These are phyloP conservation scores for Holocentrus rufus DNA, from an alignment of 2,797 vertebrate species.

Conservation along the genomic window DNA sequence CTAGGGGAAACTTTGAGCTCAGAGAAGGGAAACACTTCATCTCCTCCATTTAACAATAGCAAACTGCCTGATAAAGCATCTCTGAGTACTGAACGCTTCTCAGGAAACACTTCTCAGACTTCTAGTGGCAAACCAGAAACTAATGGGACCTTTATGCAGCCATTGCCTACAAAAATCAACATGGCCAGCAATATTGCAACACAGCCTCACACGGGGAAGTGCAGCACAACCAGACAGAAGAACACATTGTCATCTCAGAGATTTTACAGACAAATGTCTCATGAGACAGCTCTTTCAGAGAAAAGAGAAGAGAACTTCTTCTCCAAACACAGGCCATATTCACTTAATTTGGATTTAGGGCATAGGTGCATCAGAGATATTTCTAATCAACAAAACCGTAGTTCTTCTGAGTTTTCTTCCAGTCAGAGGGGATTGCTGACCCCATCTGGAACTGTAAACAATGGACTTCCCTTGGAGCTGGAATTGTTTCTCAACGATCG, in stretches of 20 bases:
- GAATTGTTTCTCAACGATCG: slow-evolving; percentile 81
- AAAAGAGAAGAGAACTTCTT: slow-evolving; percentile 71
- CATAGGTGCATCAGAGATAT: slow-evolving; percentile 81
- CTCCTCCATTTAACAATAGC: slow-evolving; percentile 24
- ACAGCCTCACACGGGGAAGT: slow-evolving; percentile 65
- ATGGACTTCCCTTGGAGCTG: slow-evolving; percentile 74
- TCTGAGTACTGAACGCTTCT: slow-evolving; percentile 44
- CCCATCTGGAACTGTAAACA: slow-evolving; percentile 58
- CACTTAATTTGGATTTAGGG: slow-evolving; percentile 90
- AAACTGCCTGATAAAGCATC: slow-evolving; percentile 41
- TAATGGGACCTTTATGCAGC: slow-evolving; percentile 60
- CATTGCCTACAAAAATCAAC: slow-evolving; percentile 34
- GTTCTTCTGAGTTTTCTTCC: slow-evolving; percentile 64
- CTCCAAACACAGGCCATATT: slow-evolving; percentile 85
- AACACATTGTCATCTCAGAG: slow-evolving; percentile 71
- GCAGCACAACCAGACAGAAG: slow-evolving; percentile 71
- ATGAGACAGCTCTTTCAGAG: slow-evolving; percentile 70
- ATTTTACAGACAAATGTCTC: slow-evolving; percentile 78
- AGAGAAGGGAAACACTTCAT: slow-evolving; percentile 36
- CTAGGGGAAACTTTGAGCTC: slow-evolving; percentile 35
- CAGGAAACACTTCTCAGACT: slow-evolving; percentile 57
- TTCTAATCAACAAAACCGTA: slow-evolving; percentile 78
- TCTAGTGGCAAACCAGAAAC: slow-evolving; percentile 57
- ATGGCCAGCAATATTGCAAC: slow-evolving; percentile 44
- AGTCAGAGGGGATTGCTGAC: slow-evolving; percentile 55